Evolutionary conservation across 2,888 invertebrate species (phyloP).

Genomic region (Tinea pellionella): DNA sequence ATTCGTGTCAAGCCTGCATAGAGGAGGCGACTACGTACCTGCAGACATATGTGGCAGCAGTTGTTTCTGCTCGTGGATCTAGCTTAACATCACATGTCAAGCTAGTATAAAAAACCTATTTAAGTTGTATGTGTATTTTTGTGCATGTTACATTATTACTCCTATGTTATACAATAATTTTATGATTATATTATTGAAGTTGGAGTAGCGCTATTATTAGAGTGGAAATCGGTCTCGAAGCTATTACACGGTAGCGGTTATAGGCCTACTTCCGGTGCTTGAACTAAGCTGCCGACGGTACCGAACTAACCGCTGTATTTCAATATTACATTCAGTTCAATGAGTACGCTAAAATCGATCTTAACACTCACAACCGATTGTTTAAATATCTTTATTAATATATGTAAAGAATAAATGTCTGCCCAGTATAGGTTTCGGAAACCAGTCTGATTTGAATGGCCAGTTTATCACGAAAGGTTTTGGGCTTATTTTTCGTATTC

Average conservation of each 20-base stretch:
- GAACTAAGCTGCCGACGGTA: constrained; percentile 60
- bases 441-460: no score
- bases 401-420: no score
- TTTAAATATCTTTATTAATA: no score
- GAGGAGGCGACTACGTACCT: no score
- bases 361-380: not conserved
- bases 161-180: not conserved
- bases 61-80: no score
- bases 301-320: constrained; percentile 60
- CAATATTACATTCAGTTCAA: constrained; percentile 20
- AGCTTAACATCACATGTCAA: no score
- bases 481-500: no score
- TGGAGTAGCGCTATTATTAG: not conserved
- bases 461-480: no score
- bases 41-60: no score
- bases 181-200: not conserved
- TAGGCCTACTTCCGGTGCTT: constrained; percentile 66
- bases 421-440: no score
- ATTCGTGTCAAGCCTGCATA: no score
- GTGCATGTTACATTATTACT: not conserved
- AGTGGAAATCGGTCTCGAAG: constrained; percentile 63
- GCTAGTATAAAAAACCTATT: no score
- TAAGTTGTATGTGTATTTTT: not conserved
- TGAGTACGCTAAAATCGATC: not conserved
- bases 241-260: constrained; percentile 64